Evolutionary conservation across 2,797 vertebrate genomes (phyloP), one percentile per base, ranked within the genome.

Genomic region (Pogoniulus pusillus): DNA sequence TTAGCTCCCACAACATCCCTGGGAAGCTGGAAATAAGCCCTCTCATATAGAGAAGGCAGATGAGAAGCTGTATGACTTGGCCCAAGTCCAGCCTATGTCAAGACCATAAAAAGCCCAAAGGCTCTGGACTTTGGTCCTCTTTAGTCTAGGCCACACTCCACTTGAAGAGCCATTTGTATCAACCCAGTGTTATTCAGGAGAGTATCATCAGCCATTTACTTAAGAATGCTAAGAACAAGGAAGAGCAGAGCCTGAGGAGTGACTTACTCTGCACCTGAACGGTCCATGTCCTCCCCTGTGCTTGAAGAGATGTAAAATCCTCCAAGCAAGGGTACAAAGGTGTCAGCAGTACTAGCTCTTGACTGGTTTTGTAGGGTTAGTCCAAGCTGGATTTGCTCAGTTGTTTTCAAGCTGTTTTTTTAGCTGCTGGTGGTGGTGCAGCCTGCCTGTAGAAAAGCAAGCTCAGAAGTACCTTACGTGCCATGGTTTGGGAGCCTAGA

Each of bases 381-480:
- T 19, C 92, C 76, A 75, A 76, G 80, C 20, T 45, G 35, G 24
- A 37, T 74, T 91, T 82, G 34, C 81, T 74, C 55, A 45, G 65
- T 6, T 75, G 53, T 63, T 91, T 18, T 1, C 5, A 65, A 37
- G 3, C 1, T 58, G 12, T 24, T 84, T 82, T 90, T 72, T 19
- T 24, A 58, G 55, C 27, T 35, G 19, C 9, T 75, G 41, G 55
- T 80, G 41, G 55, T 80, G 51, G 47, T 72, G 72, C 79, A 80
- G 51, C 64, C 59, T 55, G 57, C 3, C 1, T 6, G 18, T 78
- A 58, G 89, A 43, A 71, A 87, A 93, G 79, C 2, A 5, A 93
- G 86, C 66, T 94, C 77, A 65, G 89, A 72, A 90, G 32, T 19
- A 87, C 75, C 51, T 93, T 81, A 87, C 17, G 20, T 62, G 83